These are phyloP conservation scores for Sphaerophoria taeniata DNA, from an alignment of 2,888 invertebrate species.

Conservation along the genomic window DNA sequence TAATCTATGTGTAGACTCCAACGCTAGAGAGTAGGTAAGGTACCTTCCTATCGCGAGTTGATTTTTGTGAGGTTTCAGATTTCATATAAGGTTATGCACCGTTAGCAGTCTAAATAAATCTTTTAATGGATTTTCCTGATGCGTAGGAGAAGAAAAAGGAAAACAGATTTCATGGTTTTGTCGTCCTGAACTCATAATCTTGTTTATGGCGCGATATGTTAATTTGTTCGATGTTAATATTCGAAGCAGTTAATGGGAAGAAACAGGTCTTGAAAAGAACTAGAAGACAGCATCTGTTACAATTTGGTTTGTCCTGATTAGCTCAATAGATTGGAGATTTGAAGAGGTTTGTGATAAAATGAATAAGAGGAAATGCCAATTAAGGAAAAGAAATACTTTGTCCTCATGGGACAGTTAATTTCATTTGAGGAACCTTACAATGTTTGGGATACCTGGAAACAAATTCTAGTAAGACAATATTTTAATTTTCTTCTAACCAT, in stretches of 20 bases:
- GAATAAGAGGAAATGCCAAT: not conserved
- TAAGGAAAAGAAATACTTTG: not conserved
- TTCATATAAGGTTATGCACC: conserved; percentile 68
- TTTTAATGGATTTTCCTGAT: conserved; percentile 71
- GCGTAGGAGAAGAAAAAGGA: conserved; percentile 32
- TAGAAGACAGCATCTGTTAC: conserved; percentile 30
- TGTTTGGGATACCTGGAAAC: too few relatives aligned
- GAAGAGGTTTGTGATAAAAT: conserved; percentile 5
- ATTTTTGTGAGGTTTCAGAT: conserved; percentile 63
- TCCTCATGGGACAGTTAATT: too few relatives aligned
- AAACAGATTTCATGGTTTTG: conserved; percentile 27
- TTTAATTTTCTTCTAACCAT: not conserved
- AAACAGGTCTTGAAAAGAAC: conserved; percentile 39
- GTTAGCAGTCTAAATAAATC: conserved; percentile 73
- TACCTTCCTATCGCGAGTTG: conserved; percentile 45
- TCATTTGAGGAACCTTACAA: too few relatives aligned
- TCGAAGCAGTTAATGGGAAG: not conserved
- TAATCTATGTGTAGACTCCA: conserved; percentile 33
- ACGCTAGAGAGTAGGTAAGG: conserved; percentile 39
- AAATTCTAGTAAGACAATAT: too few relatives aligned
- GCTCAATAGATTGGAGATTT: conserved; percentile 21
- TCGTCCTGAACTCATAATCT: conserved; percentile 59
- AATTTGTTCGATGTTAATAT: conserved; percentile 20
- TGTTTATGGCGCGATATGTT: conserved; percentile 63
- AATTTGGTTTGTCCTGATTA: conserved; percentile 14